Base-by-base conservation (phyloP, 1,140 invertebrate genomes). In the Callitettix versicolor region DNA sequence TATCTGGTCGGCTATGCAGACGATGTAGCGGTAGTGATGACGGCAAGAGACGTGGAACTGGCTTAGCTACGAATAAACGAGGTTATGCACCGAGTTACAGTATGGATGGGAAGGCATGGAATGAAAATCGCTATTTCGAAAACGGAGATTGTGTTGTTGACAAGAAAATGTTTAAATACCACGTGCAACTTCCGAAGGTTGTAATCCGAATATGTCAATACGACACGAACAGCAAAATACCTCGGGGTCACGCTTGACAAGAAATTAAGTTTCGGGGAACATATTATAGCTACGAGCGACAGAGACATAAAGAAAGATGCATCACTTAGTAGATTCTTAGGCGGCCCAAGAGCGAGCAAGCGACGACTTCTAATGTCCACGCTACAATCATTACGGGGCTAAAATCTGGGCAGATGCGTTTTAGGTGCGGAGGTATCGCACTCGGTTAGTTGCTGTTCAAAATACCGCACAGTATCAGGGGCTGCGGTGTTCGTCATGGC, bases 1-100 rank as follows among this genome's bases (percentile, higher is more conserved):
- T 47, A 17, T 1, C 30, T 58, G 0, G 46, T 65, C 0, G 64
- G 55, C 3, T 68, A 60, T 40, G 66, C 66, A 5, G 67, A 67
- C 43, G 64, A 67, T 42, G 26, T 65, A 2, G 61, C 59, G 1
- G 14, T 61, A 1, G 40, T 64, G 1, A 60, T 63, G 0, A 34
- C 34, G 3, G 58, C 33, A 9, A 57, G 53, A 43, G 9, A 52
- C 21, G 17, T 51, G 2, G 43, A 62, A 15, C 24, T 55, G n/a
- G 21, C 51, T 15, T 53, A 59, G 47, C 14, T 26, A 11, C 53
- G 49, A 38, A 24, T 57, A 18, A 59, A 61, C 40, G 48, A 61
- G 54, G 44, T 41, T 1, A 58, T 61, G 53, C 34, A 44, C 40
- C 26, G 57, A 6, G 51, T 57, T 5, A 46, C 26, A 21, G 18